Conservation (phyloP, 2,888 invertebrate species). For the Thereva unica region DNA sequence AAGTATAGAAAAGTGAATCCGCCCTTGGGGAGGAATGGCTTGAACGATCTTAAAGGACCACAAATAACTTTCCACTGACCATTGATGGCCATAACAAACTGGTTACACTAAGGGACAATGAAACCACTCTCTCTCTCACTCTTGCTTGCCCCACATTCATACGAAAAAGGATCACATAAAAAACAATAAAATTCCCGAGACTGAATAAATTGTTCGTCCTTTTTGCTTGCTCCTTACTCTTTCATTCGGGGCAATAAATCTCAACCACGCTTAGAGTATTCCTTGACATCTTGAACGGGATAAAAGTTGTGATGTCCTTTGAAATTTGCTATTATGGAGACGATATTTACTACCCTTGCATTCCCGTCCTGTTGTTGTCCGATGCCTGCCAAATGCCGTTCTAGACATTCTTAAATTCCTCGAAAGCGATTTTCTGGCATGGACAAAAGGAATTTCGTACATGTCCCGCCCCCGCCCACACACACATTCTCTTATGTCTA, state of each 20-base stretch:
- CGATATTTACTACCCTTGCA: conserved; percentile 9
- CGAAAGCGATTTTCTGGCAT: neutral
- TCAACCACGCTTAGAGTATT: conserved; percentile 6
- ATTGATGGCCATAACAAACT: too few relatives aligned
- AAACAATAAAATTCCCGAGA: conserved; percentile 1
- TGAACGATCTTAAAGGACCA: too few relatives aligned
- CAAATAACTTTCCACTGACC: too few relatives aligned
- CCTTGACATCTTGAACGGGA: conserved; percentile 1
- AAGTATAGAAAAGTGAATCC: too few relatives aligned
- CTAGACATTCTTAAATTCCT: conserved; percentile 15
- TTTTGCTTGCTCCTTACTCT: too few relatives aligned
- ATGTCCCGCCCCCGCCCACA: neutral
- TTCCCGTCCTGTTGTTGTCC: neutral
- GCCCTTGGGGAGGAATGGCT: too few relatives aligned
- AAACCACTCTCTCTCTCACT: too few relatives aligned
- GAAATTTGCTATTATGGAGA: conserved; percentile 26
- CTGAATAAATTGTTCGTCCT: neutral
- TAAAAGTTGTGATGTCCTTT: conserved; percentile 14
- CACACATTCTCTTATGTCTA: neutral
- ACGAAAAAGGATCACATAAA: neutral
- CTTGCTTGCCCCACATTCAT: too few relatives aligned
- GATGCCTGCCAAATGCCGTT: neutral
- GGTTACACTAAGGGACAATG: too few relatives aligned
- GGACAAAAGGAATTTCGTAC: conserved; percentile 11
- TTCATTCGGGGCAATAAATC: conserved; percentile 11